Conservation (phyloP, 2,113 vertebrate species). For the Ammodytes dubius region DNA sequence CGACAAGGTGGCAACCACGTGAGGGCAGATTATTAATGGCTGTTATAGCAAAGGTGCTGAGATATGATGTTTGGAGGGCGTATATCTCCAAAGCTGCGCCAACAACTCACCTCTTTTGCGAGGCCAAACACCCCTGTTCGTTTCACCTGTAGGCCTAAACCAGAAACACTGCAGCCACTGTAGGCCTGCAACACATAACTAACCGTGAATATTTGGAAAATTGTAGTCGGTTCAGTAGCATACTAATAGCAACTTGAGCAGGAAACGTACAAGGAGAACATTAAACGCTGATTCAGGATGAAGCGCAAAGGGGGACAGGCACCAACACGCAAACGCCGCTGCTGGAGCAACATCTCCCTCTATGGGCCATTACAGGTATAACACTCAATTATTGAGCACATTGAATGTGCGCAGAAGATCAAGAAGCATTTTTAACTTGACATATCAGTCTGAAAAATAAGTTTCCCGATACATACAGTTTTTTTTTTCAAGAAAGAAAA, state of each 20-base stretch:
- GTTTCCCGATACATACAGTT: not conserved
- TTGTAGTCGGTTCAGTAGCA: not conserved
- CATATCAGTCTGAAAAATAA: not conserved
- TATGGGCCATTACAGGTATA: not conserved
- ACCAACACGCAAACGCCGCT: not conserved
- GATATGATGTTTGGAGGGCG: not conserved
- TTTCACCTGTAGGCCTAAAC: not conserved
- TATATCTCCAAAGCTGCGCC: not conserved
- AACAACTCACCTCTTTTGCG: not conserved
- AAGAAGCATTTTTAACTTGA: too few relatives aligned
- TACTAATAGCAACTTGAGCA: not conserved
- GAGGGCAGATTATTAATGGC: not conserved
- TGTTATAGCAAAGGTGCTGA: not conserved
- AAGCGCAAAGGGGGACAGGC: not conserved
- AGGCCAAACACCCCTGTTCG: not conserved
- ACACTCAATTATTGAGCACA: not conserved
- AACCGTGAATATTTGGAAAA: not conserved
- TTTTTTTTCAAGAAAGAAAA: too few relatives aligned
- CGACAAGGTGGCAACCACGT: not conserved
- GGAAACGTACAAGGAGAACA: not conserved
- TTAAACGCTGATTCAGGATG: not conserved
- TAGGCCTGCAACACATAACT: not conserved
- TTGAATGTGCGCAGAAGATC: not conserved
- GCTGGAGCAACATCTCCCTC: constrained; percentile 59
- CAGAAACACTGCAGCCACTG: not conserved